phyloP scores from a whole-genome alignment of 2,888 invertebrate species.

The Phortica okadai region DNA sequence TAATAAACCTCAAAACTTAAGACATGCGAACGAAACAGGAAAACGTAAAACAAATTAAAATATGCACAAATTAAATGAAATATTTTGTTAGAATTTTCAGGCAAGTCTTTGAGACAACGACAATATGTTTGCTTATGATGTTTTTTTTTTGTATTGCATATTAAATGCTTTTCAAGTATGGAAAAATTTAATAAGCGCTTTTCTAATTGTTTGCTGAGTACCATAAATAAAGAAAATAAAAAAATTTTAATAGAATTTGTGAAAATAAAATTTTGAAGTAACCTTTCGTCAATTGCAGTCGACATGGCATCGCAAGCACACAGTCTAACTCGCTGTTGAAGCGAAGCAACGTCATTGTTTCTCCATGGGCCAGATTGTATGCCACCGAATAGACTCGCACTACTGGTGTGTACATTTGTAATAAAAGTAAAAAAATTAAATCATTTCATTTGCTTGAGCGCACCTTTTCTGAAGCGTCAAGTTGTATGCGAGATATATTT shows the following conservation, averaged over 20 bases:
- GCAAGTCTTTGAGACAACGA: not conserved
- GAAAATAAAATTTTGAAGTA: slow-evolving; percentile 19
- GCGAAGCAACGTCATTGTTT: slow-evolving; percentile 3
- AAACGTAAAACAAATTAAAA: slow-evolving; percentile 41
- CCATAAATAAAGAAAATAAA: slow-evolving; percentile 10
- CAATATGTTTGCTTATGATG: not conserved
- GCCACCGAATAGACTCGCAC: not conserved
- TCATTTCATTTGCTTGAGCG: slow-evolving; percentile 66
- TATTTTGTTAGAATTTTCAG: slow-evolving; percentile 25
- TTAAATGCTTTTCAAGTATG: slow-evolving; percentile 22
- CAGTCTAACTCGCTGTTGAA: slow-evolving; percentile 3
- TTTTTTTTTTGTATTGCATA: not conserved
- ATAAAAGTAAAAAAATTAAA: slow-evolving; percentile 51
- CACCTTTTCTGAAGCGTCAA: slow-evolving; percentile 55
- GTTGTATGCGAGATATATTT: slow-evolving; percentile 23
- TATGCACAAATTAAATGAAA: slow-evolving; percentile 43
- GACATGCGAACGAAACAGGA: slow-evolving; percentile 31
- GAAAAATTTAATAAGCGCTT: slow-evolving; percentile 34
- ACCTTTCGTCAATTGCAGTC: slow-evolving; percentile 43
- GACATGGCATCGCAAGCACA: slow-evolving; percentile 5
- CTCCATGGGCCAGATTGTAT: not conserved
- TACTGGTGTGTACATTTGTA: not conserved
- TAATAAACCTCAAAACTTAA: slow-evolving; percentile 32
- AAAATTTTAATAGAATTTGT: slow-evolving; percentile 17
- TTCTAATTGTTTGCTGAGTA: slow-evolving; percentile 23